Evolutionary conservation across 1,140 invertebrate species (phyloP), one percentile per base, ranked within the genome.

Genomic region (Vollenhovia emeryi): DNA sequence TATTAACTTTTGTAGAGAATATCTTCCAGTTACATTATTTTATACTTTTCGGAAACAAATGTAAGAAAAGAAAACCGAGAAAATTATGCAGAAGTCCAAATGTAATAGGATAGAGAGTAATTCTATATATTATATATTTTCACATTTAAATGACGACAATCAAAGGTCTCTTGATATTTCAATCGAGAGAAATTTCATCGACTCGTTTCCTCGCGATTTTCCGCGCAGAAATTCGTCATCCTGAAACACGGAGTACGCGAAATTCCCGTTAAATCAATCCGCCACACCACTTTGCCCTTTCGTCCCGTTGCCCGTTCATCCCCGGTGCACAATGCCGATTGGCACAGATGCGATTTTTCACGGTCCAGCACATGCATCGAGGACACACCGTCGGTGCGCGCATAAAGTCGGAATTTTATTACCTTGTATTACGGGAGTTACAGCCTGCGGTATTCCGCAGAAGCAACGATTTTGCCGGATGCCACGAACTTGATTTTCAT

Each of bases 381-480:
- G 87, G 87, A 74, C 87, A 40, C 13, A n/a, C n/a, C n/a, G n/a
- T n/a, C 4, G 57, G 45, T 11, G 52, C 36, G 60, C 62, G 43
- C 40, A 59, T 64, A 78, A 74, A 86, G 71, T 50, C 59, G 24
- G 84, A 71, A 59, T 18, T 71, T 88, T 84, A 55, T 88, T 86
- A 27, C 52, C 11, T 21, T 21, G 40, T 59, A 57, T 27, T 50
- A 62, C 52, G 66, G 48, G 64, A 60, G 6, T n/a, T 7, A 27
- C 18, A 30, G 13, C 11, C 13, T 9, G 30, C 21, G 18, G 40
- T 69, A 40, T 36, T 64, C 45, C 59, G 60, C 8, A 24, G 30
- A 66, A 66, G 15, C 5, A 64, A 64, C 13, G n/a, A 76, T 36
- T 30, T 78, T 5, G 59, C 4, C 13, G n/a, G 21, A 50, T 40